phyloP scores from a whole-genome alignment of 2,113 vertebrate species.

The Gambusia holbrooki region DNA sequence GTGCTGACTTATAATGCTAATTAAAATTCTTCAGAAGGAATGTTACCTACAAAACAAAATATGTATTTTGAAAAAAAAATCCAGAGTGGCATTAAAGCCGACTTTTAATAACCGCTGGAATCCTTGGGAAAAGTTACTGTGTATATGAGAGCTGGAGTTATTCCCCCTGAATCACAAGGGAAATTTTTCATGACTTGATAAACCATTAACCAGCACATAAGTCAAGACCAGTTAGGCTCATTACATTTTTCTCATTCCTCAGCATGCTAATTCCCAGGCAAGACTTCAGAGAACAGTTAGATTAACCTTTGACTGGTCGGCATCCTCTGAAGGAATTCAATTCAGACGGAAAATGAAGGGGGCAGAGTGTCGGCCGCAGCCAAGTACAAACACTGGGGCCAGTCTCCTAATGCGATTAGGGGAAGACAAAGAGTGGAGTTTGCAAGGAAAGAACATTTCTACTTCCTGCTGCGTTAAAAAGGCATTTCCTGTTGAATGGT shows the following conservation, averaged over 20 bases:
- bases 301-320: constrained; percentile 43
- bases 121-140: constrained; percentile 30
- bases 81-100: constrained; percentile 9
- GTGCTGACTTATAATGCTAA: not conserved
- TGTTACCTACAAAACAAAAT: not conserved
- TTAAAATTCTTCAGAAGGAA: not conserved
- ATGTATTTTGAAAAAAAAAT: not conserved
- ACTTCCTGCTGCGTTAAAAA: constrained; percentile 67
- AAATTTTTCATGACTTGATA: constrained; percentile 56
- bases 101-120: constrained; percentile 22
- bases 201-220: constrained; percentile 58
- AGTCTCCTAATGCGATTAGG: constrained; percentile 56
- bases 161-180: constrained; percentile 47
- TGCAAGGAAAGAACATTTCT: constrained; percentile 44
- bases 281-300: constrained; percentile 51
- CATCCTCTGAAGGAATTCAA: constrained; percentile 23
- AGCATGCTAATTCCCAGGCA: constrained; percentile 55
- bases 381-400: constrained; percentile 51
- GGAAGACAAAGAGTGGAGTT: constrained; percentile 47
- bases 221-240: constrained; percentile 65
- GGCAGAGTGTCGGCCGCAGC: constrained; percentile 21
- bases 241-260: constrained; percentile 66
- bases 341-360: constrained; percentile 17
- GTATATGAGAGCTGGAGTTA: constrained; percentile 27
- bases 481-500: constrained; percentile 66